Conservation (phyloP, 2,888 invertebrate genomes). For the Argyresthia goedartella region DNA sequence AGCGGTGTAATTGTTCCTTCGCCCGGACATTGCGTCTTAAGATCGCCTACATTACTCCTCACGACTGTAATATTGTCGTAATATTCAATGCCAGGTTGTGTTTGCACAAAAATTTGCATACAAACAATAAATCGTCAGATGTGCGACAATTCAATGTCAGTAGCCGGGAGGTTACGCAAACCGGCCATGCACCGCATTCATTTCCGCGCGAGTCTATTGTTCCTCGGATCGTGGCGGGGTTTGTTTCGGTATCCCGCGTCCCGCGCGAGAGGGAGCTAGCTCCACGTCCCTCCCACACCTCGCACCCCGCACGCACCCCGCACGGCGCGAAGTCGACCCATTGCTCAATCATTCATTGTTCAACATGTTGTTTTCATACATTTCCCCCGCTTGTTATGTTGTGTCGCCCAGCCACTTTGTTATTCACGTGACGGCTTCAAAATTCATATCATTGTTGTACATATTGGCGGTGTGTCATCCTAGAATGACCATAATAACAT, state of each 20-base stretch:
- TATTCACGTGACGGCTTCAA: neutral
- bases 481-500: neutral
- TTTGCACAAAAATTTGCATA: constrained; percentile 22
- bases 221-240: neutral
- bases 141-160: constrained; percentile 29
- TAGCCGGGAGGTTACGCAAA: constrained; percentile 21
- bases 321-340: constrained; percentile 64
- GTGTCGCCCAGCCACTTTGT: neutral
- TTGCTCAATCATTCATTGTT: constrained; percentile 46
- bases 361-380: neutral
- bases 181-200: constrained; percentile 11
- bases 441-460: neutral
- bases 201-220: neutral
- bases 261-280: neutral
- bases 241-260: neutral
- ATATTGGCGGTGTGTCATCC: neutral
- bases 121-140: constrained; percentile 26
- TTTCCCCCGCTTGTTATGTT: neutral
- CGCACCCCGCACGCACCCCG: constrained; percentile 40
- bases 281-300: constrained; percentile 22
- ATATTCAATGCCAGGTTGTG: constrained; percentile 28
- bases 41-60: constrained; percentile 20
- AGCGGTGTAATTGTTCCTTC: constrained; percentile 20
- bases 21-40: constrained; percentile 19
- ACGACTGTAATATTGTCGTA: constrained; percentile 25